These are phyloP conservation scores for Hippocampus mohnikei DNA, from an alignment of 2,113 vertebrate species.

Conservation along the genomic window DNA sequence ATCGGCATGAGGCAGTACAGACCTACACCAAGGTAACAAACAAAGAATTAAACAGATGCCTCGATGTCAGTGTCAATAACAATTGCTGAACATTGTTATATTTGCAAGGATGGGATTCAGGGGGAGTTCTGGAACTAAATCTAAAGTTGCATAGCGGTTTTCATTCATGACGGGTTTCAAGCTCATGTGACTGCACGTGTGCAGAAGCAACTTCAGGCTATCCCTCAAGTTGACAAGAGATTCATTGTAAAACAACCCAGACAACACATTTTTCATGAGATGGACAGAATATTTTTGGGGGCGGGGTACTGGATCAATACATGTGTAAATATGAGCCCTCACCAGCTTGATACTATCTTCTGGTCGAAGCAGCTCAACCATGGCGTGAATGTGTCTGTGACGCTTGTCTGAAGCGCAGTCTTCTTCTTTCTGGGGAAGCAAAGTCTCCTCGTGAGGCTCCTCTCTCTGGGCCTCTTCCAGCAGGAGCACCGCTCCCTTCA, in stretches of 20 bases:
- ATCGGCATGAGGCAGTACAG: too few relatives aligned
- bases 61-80: not conserved
- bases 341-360: conserved; percentile 89
- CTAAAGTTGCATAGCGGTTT: not conserved
- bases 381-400: conserved; percentile 79
- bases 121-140: not conserved
- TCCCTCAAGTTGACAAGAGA: not conserved
- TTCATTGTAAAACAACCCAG: not conserved
- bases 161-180: not conserved
- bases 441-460: conserved; percentile 31
- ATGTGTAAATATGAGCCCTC: conserved; percentile 32
- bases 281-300: too few relatives aligned
- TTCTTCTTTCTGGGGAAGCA: conserved; percentile 24
- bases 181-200: not conserved
- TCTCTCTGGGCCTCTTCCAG: conserved; percentile 74
- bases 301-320: not conserved
- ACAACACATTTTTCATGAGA: not conserved
- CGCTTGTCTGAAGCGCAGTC: conserved; percentile 61
- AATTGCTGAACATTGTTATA: not conserved
- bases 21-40: not conserved
- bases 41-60: not conserved
- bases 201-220: not conserved
- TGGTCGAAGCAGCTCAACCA: conserved; percentile 83
- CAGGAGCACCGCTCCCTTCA: conserved; percentile 83
- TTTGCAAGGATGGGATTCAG: not conserved